These are phyloP conservation scores for Oligia latruncula DNA, from an alignment of 2,888 invertebrate species.

Conservation along the genomic window DNA sequence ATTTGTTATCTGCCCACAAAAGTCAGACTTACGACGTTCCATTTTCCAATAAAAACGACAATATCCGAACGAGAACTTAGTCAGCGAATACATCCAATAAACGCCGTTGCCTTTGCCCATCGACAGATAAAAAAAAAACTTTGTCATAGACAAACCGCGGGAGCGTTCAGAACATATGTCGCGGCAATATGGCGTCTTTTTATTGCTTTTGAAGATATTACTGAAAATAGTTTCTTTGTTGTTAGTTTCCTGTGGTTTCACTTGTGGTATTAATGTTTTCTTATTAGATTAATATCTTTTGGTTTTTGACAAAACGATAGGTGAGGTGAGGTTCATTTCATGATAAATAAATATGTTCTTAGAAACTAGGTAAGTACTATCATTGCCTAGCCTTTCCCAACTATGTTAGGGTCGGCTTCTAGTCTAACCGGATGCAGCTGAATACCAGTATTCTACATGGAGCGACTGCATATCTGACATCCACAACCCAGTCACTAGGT, in stretches of 20 bases:
- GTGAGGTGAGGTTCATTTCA: not conserved
- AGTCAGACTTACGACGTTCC: slow-evolving; percentile 29
- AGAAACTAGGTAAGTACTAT: too few relatives aligned
- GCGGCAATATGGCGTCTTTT: slow-evolving; percentile 68
- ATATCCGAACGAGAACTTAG: slow-evolving; percentile 61
- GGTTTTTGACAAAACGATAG: not conserved
- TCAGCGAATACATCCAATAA: slow-evolving; percentile 68
- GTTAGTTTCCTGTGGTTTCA: slow-evolving; percentile 38
- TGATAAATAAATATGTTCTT: not conserved
- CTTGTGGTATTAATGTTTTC: slow-evolving; percentile 40
- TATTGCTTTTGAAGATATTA: slow-evolving; percentile 67
- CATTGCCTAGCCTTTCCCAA: too few relatives aligned
- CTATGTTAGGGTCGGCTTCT: too few relatives aligned
- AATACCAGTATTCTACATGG: too few relatives aligned
- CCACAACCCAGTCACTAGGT: too few relatives aligned
- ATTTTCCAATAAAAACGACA: slow-evolving; percentile 64
- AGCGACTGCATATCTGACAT: too few relatives aligned
- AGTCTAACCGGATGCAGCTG: too few relatives aligned
- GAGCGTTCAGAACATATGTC: slow-evolving; percentile 65
- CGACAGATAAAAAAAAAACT: slow-evolving; percentile 71
- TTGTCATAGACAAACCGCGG: slow-evolving; percentile 73
- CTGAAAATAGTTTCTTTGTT: slow-evolving; percentile 55
- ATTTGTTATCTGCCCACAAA: slow-evolving; percentile 50
- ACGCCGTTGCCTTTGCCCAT: slow-evolving; percentile 53
- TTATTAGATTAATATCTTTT: slow-evolving; percentile 8